Evolutionary conservation across 2,888 invertebrate species (phyloP), one percentile per base, ranked within the genome.

Genomic region (Sisyra terminalis): DNA sequence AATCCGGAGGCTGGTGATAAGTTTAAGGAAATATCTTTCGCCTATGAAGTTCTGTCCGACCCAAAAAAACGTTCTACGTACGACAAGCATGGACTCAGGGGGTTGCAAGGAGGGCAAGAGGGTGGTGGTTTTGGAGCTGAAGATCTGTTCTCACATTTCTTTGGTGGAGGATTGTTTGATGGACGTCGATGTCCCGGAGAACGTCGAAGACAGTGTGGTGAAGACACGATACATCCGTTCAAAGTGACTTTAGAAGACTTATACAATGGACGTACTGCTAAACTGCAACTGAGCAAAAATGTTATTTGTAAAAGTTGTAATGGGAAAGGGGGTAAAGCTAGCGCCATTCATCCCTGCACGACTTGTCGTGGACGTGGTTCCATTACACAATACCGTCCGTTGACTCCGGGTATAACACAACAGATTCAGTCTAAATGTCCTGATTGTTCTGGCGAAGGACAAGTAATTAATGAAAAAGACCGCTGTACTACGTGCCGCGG

Each of bases 21-120:
- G 68, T 92, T 93, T 58, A 92, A 93, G 63, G 93, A 94, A 69
- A 93, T 94, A 52, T 88, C 89, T 46, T 92, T 85, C 65, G 93
- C 93, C 0, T 90, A 93, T 61, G 93, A 94, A 67, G 79, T 92
- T 38, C 68, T 94, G 42, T 89, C 90, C 9, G 87, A 92, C 66
- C 72, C 85, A 3, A 84, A 86, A 53, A 92, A 92, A 62, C 70
- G 85, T 44, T 75, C 81, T 54, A 67, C 78, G 32, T 94, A 94
- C 59, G 92, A 94, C 60, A 76, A 77, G 54, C 78, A 75, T 65
- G 94, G 93, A 4, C 59, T 93, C 49, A 85, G 87, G 57, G 93
- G 88, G 1, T 64, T 93, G 51, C 88, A 89, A 64, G 87, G 87
- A 57, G 85, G 85, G 40, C 72, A 66, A 10, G 71, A 70, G 41